Evolutionary conservation across 2,797 vertebrate genomes (phyloP).

Genomic region (Synanceia verrucosa): DNA sequence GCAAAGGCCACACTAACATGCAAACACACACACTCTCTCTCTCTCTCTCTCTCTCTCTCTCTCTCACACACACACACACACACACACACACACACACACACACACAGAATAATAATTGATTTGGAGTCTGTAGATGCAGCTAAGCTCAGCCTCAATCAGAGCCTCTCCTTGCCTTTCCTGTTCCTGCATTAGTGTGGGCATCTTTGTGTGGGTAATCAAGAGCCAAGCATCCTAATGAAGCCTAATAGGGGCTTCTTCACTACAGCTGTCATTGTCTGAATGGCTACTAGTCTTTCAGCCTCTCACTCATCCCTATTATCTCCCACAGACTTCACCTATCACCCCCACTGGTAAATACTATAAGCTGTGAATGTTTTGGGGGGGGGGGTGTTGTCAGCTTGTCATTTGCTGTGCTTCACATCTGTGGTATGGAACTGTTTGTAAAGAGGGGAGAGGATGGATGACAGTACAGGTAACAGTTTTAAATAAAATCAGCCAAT

Average conservation of each 20-base stretch:
- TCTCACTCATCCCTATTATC: slow-evolving; percentile 72
- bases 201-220: slow-evolving; percentile 39
- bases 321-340: slow-evolving; percentile 69
- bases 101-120: neutral
- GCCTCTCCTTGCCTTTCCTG: slow-evolving; percentile 8
- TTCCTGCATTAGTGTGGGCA: slow-evolving; percentile 2
- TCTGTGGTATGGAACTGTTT: slow-evolving; percentile 26
- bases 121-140: neutral
- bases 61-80: neutral
- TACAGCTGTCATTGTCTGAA: slow-evolving; percentile 67
- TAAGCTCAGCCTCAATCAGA: slow-evolving; percentile 5
- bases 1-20: slow-evolving; percentile 24
- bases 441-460: slow-evolving; percentile 5
- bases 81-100: neutral
- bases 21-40: slow-evolving; percentile 8
- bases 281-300: slow-evolving; percentile 67
- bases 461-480: slow-evolving; percentile 11
- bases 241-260: slow-evolving; percentile 65
- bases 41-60: too few species aligned
- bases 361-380: slow-evolving; percentile 59
- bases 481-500: slow-evolving; percentile 16
- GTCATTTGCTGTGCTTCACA: too few species aligned
- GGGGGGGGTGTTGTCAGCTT: neutral
- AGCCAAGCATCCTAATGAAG: slow-evolving; percentile 62
- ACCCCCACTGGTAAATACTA: slow-evolving; percentile 69